Evolutionary conservation across 2,113 vertebrate species (phyloP).

Genomic region (Aix galericulata): DNA sequence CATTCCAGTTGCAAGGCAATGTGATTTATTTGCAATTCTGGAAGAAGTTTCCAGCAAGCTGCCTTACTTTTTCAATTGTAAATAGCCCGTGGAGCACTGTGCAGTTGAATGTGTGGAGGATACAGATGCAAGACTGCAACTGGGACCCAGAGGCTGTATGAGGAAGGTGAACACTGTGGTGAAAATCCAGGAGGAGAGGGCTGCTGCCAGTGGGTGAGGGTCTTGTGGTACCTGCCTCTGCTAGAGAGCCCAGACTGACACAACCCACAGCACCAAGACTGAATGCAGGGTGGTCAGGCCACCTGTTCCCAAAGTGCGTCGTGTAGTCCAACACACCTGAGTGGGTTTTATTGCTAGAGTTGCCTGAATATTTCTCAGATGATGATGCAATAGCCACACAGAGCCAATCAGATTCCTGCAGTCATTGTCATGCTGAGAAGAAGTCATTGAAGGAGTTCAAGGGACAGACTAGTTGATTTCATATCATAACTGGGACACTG

Average conservation of each 20-base stretch:
- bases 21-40: background rate
- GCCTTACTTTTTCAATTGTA: background rate
- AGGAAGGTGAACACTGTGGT: accelerated
- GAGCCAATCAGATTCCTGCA: background rate
- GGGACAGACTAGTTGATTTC: background rate
- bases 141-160: background rate
- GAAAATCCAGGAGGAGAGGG: background rate
- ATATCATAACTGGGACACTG: background rate
- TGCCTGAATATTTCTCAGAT: background rate
- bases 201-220: accelerated
- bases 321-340: accelerated
- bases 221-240: accelerated
- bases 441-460: background rate
- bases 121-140: accelerated
- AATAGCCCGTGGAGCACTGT: background rate
- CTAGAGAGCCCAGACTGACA: background rate
- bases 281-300: background rate
- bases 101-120: background rate
- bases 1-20: background rate
- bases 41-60: background rate
- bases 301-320: accelerated
- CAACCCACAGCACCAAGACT: accelerated
- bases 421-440: accelerated
- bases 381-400: background rate
- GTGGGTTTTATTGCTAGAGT: background rate